Conservation (phyloP, 2,888 invertebrate species). For the Rhamnusium bicolor region DNA sequence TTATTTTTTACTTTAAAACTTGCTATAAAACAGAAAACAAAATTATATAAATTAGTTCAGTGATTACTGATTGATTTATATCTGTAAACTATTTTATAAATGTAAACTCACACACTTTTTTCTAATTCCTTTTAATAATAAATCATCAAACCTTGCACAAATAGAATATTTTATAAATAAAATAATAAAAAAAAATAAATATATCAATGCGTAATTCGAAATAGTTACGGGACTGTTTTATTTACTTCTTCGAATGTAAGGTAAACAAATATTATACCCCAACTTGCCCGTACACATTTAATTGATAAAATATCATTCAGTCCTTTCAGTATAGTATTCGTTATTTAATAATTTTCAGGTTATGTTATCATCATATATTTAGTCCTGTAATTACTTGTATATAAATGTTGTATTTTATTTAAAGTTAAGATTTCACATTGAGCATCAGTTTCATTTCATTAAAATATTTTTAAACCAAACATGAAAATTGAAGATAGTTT, state of each 20-base stretch:
- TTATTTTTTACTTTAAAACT: constrained; percentile 48
- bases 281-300: background rate
- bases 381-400: no score
- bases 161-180: constrained; percentile 35
- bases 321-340: no score
- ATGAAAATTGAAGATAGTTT: no score
- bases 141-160: constrained; percentile 53
- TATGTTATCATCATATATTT: no score
- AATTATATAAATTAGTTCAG: constrained; percentile 55
- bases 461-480: no score
- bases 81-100: constrained; percentile 57
- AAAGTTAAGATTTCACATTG: no score
- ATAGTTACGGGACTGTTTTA: background rate
- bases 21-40: constrained; percentile 57
- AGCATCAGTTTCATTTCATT: no score
- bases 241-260: background rate
- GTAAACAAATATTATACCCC: background rate
- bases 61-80: constrained; percentile 60
- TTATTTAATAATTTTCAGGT: no score
- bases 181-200: background rate
- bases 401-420: no score
- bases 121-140: constrained; percentile 51
- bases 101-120: constrained; percentile 54
- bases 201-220: constrained; percentile 8
- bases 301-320: no score